Conservation (phyloP, 2,113 vertebrate species). For the Vanacampus margaritifer region DNA sequence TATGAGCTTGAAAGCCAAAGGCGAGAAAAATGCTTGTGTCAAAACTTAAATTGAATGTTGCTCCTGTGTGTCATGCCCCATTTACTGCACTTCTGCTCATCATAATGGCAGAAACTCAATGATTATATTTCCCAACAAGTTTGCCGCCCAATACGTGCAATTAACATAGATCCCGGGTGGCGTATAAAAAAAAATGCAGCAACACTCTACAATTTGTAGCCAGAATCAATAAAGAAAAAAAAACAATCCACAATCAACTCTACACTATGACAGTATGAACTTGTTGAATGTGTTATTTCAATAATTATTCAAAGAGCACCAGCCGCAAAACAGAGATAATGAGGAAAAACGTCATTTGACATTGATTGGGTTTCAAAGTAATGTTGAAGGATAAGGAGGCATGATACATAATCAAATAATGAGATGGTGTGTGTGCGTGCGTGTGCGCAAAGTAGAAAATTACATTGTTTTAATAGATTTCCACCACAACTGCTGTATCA, state of each 20-base stretch:
- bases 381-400: not conserved
- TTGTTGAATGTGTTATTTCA: not conserved
- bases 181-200: too few relatives aligned
- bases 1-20: too few relatives aligned
- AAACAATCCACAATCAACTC: not conserved
- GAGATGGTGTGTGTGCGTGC: not conserved
- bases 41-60: too few relatives aligned
- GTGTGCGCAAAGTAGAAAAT: not conserved
- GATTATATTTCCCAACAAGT: too few relatives aligned
- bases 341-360: not conserved
- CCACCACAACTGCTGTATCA: too few relatives aligned
- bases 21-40: too few relatives aligned
- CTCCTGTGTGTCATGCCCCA: too few relatives aligned
- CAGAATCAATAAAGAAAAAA: not conserved
- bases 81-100: too few relatives aligned
- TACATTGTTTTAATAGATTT: too few relatives aligned
- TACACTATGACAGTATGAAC: not conserved
- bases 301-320: not conserved
- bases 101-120: too few relatives aligned
- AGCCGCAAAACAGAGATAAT: not conserved
- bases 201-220: not conserved
- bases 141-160: too few relatives aligned
- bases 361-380: not conserved
- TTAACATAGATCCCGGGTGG: too few relatives aligned
- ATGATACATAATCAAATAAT: slow-evolving; percentile 3